Percentiles rank a stretch among this genome's conserved stretches.
Evolutionary conservation across 2,113 vertebrate genomes (phyloP).

Genomic region (Mormoops blainvillei): DNA sequence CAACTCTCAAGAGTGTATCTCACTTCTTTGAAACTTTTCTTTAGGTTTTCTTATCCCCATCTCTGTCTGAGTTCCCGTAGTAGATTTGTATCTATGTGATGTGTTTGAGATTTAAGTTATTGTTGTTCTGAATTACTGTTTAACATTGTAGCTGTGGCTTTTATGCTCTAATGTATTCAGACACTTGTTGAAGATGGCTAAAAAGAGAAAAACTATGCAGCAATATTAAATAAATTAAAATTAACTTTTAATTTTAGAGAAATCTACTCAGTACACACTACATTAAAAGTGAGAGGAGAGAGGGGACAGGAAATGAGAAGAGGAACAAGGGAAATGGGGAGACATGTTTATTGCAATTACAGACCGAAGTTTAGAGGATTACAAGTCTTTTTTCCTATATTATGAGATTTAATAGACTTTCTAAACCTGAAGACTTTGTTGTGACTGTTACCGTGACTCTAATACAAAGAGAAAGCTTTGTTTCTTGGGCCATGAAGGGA

Average conservation of each 20-base stretch:
- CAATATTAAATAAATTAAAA: not conserved
- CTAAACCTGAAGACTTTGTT: not conserved
- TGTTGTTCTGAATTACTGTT: not conserved
- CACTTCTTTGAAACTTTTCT: not conserved
- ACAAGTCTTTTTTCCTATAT: not conserved
- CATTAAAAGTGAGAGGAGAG: not conserved
- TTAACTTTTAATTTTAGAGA: not conserved
- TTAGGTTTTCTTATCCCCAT: not conserved
- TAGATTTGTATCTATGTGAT: not conserved
- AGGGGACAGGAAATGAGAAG: not conserved
- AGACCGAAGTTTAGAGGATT: not conserved
- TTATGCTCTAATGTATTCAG: not conserved
- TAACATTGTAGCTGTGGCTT: not conserved
- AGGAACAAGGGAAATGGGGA: not conserved
- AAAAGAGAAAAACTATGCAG: not conserved
- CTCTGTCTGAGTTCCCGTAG: not conserved
- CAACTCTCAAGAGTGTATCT: not conserved
- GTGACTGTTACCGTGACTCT: not conserved
- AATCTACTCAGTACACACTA: not conserved
- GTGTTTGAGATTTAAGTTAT: not conserved
- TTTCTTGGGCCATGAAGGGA: not conserved
- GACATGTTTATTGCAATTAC: not conserved
- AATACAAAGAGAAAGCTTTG: not conserved
- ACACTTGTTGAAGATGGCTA: not conserved
- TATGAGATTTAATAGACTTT: not conserved